phyloP scores from a whole-genome alignment of 1,140 invertebrate genomes.

The Carposina sasakii region DNA sequence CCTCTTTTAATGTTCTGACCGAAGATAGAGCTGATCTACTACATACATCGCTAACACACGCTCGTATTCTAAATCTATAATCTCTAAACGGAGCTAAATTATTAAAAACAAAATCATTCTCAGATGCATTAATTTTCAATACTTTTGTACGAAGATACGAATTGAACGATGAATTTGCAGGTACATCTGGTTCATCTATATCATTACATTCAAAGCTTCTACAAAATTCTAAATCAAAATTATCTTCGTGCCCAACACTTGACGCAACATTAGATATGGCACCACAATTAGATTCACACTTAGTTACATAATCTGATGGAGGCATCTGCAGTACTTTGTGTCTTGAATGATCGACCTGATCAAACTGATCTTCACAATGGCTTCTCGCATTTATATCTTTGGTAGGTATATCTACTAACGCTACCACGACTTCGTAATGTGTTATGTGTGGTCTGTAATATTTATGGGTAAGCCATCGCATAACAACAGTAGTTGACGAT shows the following conservation, averaged over 20 bases:
- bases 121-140: slow-evolving; percentile 36
- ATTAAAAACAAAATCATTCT: slow-evolving; percentile 39
- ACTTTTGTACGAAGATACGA: slow-evolving; percentile 33
- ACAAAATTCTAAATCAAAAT: slow-evolving; percentile 48
- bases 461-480: slow-evolving; percentile 55
- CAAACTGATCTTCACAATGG: slow-evolving; percentile 32
- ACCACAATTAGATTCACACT: slow-evolving; percentile 58
- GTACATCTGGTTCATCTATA: slow-evolving; percentile 22
- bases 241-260: slow-evolving; percentile 49
- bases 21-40: slow-evolving; percentile 40
- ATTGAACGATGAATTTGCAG: slow-evolving; percentile 31
- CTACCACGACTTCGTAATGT: slow-evolving; percentile 50
- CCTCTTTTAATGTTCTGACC: slow-evolving; percentile 42
- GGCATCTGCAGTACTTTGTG: slow-evolving; percentile 53
- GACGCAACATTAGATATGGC: slow-evolving; percentile 39
- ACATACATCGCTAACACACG: slow-evolving; percentile 38
- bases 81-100: slow-evolving; percentile 51
- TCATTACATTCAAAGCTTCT: slow-evolving; percentile 31
- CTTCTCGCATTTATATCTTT: slow-evolving; percentile 29
- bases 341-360: slow-evolving; percentile 38
- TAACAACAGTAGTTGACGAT: slow-evolving; percentile 34
- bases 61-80: slow-evolving; percentile 52
- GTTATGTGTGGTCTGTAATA: slow-evolving; percentile 43
- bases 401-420: slow-evolving; percentile 37
- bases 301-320: slow-evolving; percentile 48